Percentiles rank a stretch among this genome's conserved stretches.
phyloP scores from a whole-genome alignment of 2,888 invertebrate species.

The Phasia obesa region DNA sequence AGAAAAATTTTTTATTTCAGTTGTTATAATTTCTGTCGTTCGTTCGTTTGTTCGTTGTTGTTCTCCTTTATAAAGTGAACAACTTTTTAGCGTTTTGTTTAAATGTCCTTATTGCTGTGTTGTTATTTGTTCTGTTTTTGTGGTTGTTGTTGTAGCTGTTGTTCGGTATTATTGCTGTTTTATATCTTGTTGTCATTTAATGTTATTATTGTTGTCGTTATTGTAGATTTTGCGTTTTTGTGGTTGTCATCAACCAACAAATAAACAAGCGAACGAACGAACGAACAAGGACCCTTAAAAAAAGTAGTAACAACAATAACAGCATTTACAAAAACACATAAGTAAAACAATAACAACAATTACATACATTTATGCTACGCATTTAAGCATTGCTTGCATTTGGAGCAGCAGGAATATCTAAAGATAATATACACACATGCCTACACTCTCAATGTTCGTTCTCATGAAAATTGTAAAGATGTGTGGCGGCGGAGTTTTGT shows the following conservation, averaged over 20 bases:
- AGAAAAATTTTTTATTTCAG: no score
- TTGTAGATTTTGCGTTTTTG: constrained; percentile 64
- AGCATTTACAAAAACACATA: constrained; percentile 10
- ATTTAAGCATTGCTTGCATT: constrained; percentile 12
- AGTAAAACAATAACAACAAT: constrained; percentile 34
- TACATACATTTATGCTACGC: background rate
- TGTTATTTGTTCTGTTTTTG: constrained; percentile 16
- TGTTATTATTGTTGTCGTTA: constrained; percentile 47
- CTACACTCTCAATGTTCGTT: background rate
- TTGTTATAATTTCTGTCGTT: background rate
- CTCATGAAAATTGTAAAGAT: no score
- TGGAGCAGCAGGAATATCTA: background rate
- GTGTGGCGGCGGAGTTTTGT: no score
- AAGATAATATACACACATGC: background rate
- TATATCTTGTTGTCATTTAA: constrained; percentile 57
- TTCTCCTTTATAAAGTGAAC: constrained; percentile 38
- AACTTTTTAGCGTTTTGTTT: constrained; percentile 41
- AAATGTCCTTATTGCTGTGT: constrained; percentile 26
- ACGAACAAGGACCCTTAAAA: constrained; percentile 21
- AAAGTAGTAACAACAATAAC: constrained; percentile 5
- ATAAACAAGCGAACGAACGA: constrained; percentile 28
- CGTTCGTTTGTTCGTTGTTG: no score
- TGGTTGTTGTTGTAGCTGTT: constrained; percentile 24
- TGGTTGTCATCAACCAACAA: constrained; percentile 58
- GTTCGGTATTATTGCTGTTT: constrained; percentile 44